A percentile compares a stretch with the other conserved stretches of the same genome.
Conservation (phyloP, 2,888 invertebrate genomes). For the Phymatocera aterrima region DNA sequence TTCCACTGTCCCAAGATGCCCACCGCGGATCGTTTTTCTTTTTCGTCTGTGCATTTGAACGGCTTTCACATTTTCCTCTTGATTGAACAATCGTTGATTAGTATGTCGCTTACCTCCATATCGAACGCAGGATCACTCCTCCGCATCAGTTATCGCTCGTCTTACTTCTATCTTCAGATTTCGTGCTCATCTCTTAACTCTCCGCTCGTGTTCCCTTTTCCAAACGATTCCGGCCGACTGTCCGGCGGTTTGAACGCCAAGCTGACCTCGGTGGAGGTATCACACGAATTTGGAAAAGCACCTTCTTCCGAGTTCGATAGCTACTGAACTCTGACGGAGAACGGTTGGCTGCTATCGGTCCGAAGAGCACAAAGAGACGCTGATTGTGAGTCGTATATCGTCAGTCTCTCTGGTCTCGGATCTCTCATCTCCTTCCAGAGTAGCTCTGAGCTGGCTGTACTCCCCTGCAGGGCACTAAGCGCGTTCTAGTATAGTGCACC, state of each 20-base stretch:
- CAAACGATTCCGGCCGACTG: not conserved
- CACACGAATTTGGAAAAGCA: not conserved
- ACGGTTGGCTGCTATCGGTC: slow-evolving; percentile 21
- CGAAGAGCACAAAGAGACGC: slow-evolving; percentile 24
- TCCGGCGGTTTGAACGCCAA: not conserved
- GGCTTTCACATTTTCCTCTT: too few species aligned
- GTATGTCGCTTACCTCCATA: slow-evolving; percentile 29
- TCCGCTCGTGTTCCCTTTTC: not conserved
- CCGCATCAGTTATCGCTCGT: not conserved
- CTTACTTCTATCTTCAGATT: not conserved
- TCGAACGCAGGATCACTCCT: not conserved
- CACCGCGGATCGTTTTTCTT: slow-evolving; percentile 3
- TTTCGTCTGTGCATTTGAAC: slow-evolving; percentile 12
- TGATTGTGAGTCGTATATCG: not conserved
- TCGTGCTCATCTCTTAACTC: not conserved
- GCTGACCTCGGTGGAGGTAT: not conserved
- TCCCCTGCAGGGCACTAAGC: not conserved
- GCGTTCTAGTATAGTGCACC: not conserved
- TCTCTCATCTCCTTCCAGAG: slow-evolving; percentile 23
- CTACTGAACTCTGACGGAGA: not conserved
- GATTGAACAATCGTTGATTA: not conserved
- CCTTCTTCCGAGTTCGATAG: not conserved
- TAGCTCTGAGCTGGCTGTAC: too few species aligned
- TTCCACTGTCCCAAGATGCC: slow-evolving; percentile 24
- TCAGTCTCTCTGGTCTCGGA: slow-evolving; percentile 14